phyloP scores from a whole-genome alignment of 2,113 vertebrate genomes.

The Gnathonemus longibarbis region DNA sequence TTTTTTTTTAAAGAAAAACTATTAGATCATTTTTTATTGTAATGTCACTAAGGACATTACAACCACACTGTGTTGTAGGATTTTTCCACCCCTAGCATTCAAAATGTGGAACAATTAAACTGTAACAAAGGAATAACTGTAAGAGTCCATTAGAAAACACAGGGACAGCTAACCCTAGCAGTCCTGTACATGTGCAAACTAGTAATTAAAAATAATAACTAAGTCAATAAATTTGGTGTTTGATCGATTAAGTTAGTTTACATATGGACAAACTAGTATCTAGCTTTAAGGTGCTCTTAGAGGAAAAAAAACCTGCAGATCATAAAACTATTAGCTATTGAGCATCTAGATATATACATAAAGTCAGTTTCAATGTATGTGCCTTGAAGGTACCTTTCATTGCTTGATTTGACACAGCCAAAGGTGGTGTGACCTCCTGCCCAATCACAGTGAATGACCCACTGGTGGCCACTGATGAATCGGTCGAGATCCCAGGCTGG shows the following conservation, averaged over 20 bases:
- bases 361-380: not conserved
- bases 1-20: not conserved
- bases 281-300: not conserved
- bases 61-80: not conserved
- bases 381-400: conserved; percentile 59
- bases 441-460: conserved; percentile 52
- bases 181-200: not conserved
- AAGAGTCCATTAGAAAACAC: not conserved
- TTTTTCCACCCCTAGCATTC: not conserved
- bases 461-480: conserved; percentile 34
- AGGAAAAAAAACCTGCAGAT: not conserved
- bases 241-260: not conserved
- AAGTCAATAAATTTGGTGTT: not conserved
- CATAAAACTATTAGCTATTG: not conserved
- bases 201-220: not conserved
- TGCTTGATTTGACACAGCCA: conserved; percentile 54
- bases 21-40: not conserved
- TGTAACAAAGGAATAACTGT: not conserved
- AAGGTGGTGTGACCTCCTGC: conserved; percentile 43
- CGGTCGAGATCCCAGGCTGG: conserved; percentile 18
- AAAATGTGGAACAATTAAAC: not conserved
- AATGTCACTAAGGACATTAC: not conserved
- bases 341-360: not conserved
- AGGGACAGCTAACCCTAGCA: not conserved
- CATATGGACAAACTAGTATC: not conserved